Evolutionary conservation across 2,888 invertebrate genomes (phyloP).

Genomic region (Listrodromus nycthemerus): DNA sequence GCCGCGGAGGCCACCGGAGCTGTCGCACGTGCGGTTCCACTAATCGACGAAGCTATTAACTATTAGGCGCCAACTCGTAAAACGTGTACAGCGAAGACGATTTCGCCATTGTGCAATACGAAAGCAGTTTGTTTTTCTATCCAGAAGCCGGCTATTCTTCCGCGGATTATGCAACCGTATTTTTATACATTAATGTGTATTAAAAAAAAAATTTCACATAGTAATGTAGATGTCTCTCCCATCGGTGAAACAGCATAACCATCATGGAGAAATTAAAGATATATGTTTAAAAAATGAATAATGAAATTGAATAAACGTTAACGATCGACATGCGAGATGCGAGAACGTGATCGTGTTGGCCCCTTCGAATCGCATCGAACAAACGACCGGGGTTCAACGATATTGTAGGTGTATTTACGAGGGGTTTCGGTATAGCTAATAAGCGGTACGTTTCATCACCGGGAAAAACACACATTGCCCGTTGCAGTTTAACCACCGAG

Average conservation of each 20-base stretch:
- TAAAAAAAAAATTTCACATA: neutral
- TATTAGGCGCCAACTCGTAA: slow-evolving; percentile 41
- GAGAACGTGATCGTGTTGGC: neutral
- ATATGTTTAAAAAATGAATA: neutral
- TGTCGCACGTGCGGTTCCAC: slow-evolving; percentile 35
- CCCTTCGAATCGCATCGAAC: neutral
- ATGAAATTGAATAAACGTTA: neutral
- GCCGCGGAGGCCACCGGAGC: slow-evolving; percentile 40
- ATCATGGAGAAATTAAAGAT: neutral
- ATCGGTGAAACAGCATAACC: neutral
- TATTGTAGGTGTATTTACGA: slow-evolving; percentile 25
- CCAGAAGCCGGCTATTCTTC: slow-evolving; percentile 23
- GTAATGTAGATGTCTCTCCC: neutral
- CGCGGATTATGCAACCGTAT: neutral
- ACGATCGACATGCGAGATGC: neutral
- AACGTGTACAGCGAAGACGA: slow-evolving; percentile 39
- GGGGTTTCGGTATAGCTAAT: slow-evolving; percentile 18
- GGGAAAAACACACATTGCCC: slow-evolving; percentile 1
- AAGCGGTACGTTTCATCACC: slow-evolving; percentile 21
- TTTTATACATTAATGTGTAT: neutral
- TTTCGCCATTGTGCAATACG: slow-evolving; percentile 48
- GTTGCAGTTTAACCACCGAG: slow-evolving; percentile 16
- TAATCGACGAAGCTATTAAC: slow-evolving; percentile 62
- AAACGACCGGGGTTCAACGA: slow-evolving; percentile 2
- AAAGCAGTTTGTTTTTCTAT: slow-evolving; percentile 48